A percentile compares a stretch with the other conserved stretches of the same genome.
Conservation (phyloP, 1,140 invertebrate genomes). For the Amyelois transitella region DNA sequence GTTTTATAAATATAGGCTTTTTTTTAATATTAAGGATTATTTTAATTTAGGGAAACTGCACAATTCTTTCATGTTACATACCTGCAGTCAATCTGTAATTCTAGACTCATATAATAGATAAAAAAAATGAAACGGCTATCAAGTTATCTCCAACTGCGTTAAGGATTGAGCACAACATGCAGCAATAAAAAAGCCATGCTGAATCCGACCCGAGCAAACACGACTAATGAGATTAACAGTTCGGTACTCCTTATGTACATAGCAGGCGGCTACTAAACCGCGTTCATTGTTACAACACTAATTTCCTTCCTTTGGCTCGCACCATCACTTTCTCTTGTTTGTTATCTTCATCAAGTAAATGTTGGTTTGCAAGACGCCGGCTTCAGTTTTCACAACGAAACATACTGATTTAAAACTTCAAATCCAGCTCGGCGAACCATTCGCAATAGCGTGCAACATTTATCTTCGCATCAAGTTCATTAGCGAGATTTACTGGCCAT, state of each 20-base stretch:
- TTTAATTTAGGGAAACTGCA: no score
- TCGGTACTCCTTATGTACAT: constrained; percentile 3
- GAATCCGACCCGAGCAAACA: neutral
- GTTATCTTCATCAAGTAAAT: no score
- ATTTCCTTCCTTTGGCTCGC: neutral
- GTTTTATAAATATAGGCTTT: no score
- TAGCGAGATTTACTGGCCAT: neutral
- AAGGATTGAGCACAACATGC: neutral
- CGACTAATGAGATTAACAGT: constrained; percentile 3
- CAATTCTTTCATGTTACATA: no score
- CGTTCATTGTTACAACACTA: neutral
- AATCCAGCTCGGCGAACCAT: neutral
- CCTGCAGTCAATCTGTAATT: neutral
- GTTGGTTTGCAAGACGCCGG: no score
- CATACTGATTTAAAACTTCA: neutral
- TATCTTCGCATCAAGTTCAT: neutral
- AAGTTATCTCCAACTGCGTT: neutral
- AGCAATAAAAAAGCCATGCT: neutral
- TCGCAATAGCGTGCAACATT: neutral
- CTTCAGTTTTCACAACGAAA: constrained; percentile 16
- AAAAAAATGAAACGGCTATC: neutral
- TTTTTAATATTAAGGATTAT: no score
- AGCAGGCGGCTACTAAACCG: neutral
- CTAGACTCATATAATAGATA: neutral
- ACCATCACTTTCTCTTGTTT: neutral